phyloP scores from a whole-genome alignment of 2,113 vertebrate genomes.

The Tenebrosternarchus preto region DNA sequence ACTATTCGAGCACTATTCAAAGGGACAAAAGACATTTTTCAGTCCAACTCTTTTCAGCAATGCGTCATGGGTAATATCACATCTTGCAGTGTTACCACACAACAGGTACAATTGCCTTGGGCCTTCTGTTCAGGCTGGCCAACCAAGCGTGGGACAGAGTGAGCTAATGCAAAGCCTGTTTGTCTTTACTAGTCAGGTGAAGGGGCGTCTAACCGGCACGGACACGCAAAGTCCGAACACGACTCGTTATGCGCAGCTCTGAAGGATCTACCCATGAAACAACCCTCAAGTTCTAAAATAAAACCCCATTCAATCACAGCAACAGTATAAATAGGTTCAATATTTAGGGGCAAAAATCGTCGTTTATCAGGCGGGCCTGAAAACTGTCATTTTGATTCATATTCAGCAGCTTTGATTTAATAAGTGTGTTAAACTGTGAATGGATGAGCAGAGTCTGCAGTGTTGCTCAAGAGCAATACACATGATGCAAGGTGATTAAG shows the following conservation, averaged over 20 bases:
- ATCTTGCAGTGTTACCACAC: conserved; percentile 45
- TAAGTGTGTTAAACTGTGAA: too few species aligned
- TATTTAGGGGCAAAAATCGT: too few species aligned
- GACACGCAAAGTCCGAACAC: conserved; percentile 46
- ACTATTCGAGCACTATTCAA: neutral
- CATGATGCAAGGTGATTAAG: neutral
- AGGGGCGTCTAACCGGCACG: conserved; percentile 53
- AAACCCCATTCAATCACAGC: neutral
- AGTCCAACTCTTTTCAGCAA: conserved; percentile 30
- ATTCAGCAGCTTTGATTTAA: too few species aligned
- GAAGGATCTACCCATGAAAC: neutral
- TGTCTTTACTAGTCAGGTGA: conserved; percentile 37
- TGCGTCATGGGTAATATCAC: conserved; percentile 44
- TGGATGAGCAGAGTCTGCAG: too few species aligned
- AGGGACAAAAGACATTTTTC: conserved; percentile 10
- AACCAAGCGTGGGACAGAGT: conserved; percentile 38
- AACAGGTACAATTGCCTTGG: conserved; percentile 40
- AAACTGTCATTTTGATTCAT: too few species aligned
- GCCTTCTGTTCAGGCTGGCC: conserved; percentile 39
- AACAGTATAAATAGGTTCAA: neutral
- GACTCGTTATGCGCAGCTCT: conserved; percentile 40
- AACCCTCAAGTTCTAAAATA: too few species aligned
- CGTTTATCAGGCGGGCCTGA: too few species aligned
- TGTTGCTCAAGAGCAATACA: neutral
- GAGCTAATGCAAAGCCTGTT: conserved; percentile 45